Base-by-base conservation (phyloP, 1,140 invertebrate genomes). In the Saccostrea echinata region DNA sequence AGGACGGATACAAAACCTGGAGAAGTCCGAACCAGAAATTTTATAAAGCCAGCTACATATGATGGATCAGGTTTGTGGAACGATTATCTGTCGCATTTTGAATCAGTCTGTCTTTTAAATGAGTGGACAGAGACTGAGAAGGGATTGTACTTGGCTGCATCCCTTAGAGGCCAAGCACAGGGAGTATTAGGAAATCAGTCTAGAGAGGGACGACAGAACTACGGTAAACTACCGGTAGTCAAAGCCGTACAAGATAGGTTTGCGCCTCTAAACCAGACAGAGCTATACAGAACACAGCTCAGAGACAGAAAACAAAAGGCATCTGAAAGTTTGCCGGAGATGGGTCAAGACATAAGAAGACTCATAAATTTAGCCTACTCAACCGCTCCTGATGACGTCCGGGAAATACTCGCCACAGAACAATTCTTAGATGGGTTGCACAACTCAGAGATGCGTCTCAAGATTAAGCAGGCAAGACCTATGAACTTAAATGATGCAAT, bases 221-320 rank as follows among this genome's bases (percentile, higher is more conserved):
- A 86, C 52, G n/a, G 35, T 1, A 53, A 87, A 33, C 76, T 90
- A n/a, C n/a, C n/a, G n/a, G n/a, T n/a, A 24, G 80, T 80, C 1
- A 30, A 43, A 33, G 13, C 84, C 4, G 55, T 88, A 16, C 88
- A 88, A 81, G 81, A 88, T 43, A 55, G 87, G 30, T 90, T 90
- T 57, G 85, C 85, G 0, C 86, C 87, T 30, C n/a, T 55, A 13
- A 84, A 85, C 24, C 85, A 87, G 76, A 85, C 85, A 3, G 90
- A 90, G 83, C 55, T 90, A 43, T 88, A 89, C 76, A 18, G 76
- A 51, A 81, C 88, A 18, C 57, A 90, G 76, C 57, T 89, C 4
- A 24, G 87, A 18, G 85, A 88, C 21, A 68, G 89, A 33, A 55
- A 83, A 52, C 35, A 82, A 52, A 86, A 80, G 43, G 33, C 87